These are phyloP conservation scores for Polydrusus pterygomalis DNA, from an alignment of 2,888 invertebrate species.

Conservation along the genomic window DNA sequence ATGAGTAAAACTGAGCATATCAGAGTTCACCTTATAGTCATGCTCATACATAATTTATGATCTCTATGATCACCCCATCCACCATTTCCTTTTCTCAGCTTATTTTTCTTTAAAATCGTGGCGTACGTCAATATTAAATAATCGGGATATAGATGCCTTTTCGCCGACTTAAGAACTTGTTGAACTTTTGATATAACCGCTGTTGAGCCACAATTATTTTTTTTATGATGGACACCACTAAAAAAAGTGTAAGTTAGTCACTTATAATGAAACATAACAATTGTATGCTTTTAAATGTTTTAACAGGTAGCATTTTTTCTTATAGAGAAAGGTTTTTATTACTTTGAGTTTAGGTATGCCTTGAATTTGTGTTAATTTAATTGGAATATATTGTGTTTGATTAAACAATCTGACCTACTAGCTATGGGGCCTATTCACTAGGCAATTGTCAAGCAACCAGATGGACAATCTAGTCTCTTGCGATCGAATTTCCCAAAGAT, in stretches of 20 bases:
- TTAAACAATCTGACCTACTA: too few species aligned
- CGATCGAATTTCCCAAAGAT: too few species aligned
- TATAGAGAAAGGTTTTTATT: too few species aligned
- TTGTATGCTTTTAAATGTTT: too few species aligned
- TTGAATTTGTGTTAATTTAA: too few species aligned
- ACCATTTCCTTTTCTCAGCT: conserved; percentile 92
- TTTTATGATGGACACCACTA: conserved; percentile 97
- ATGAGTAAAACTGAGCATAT: conserved; percentile 12
- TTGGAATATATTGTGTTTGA: too few species aligned
- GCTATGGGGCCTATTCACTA: too few species aligned
- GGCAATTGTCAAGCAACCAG: too few species aligned
- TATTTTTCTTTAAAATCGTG: conserved; percentile 82
- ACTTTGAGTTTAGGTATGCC: too few species aligned
- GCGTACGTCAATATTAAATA: conserved; percentile 80
- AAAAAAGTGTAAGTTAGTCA: conserved; percentile 60
- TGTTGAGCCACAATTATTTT: conserved; percentile 91
- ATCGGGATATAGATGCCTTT: conserved; percentile 82
- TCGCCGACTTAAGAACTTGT: conserved; percentile 83
- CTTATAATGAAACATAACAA: too few species aligned
- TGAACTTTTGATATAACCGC: conserved; percentile 90
- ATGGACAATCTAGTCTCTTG: too few species aligned
- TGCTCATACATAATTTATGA: conserved; percentile 86
- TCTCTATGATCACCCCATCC: conserved; percentile 97
- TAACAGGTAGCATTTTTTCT: too few species aligned
- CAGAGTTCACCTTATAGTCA: conserved; percentile 72